Base-by-base conservation (phyloP, 2,113 vertebrate species). In the Ceuthmochares aereus region DNA sequence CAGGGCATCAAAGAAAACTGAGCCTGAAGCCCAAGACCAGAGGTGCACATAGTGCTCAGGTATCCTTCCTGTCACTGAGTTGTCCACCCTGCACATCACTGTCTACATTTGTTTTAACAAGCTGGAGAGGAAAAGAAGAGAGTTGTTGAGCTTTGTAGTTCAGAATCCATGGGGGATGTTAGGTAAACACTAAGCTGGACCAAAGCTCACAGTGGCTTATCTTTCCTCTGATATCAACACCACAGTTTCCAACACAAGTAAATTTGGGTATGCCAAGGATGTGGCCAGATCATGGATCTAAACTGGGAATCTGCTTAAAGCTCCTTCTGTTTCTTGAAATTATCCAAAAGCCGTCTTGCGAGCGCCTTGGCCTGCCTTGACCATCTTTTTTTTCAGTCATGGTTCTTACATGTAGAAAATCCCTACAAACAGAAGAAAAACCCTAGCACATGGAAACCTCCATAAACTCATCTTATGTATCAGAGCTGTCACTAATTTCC, bases 121-220 rank as follows among this genome's bases (percentile, higher is more conserved):
- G 56, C n/a, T 1, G 0, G 1, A 6, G 6, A 73, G 51, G 19
- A 85, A 66, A 22, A 75, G 55, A 13, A 26, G 75, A 10, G n/a
- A 37, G 27, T 2, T 8, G 11, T 29, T 2, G 29, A 75, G 32
- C 67, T 52, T 37, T 4, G 55, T 6, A 5, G 18, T 45, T 29
- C 7, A 34, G 34, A 88, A 29, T 47, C 83, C 86, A 7, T 0
- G 1, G 30, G 63, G 58, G 8, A 25, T 0, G 0, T 0, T n/a
- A 40, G 47, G 54, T 29, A 56, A 84, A 68, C 0, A 0, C 49
- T 7, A 22, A 29, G 27, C 66, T 43, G 42, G 49, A 54, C 5
- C 49, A n/a, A 43, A 88, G 75, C 21, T 77, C 90, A 69, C 21
- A 2, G 2, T 17, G 52, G 22, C 42, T 78, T 54, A 37, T 42